Evolutionary conservation across 1,140 invertebrate genomes (phyloP), one percentile per base, ranked within the genome.

Genomic region (Drosophila ironensis): DNA sequence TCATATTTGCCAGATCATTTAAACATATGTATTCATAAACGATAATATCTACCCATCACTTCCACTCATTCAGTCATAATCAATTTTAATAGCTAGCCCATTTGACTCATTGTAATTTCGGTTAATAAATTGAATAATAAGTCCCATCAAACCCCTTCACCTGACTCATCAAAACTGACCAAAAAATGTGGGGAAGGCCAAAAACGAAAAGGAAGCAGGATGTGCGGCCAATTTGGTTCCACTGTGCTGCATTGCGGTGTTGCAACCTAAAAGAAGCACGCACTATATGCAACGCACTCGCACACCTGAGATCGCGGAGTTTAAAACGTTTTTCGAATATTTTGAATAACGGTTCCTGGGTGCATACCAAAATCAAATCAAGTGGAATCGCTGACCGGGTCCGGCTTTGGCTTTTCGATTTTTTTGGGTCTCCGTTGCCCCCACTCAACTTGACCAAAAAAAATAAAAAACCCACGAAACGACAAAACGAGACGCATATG

Each of bases 321-420:
- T 71, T 73, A 80, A 86, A 86, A 86, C 80, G 80, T 86, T 86
- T 86, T 80, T 87, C 81, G 80, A 86, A 86, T 86, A 75, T 86
- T 86, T 86, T 80, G 80, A 86, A 86, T 86, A 86, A 86, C 80
- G 80, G 80, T 86, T 84, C 81, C 68, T 86, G 71, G n/a, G 74
- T 64, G 60, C 84, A 86, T 86, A 86, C 80, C 80, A 86, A 86
- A 84, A 86, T 86, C 81, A 86, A 86, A 86, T 86, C 80, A 86
- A 86, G 74, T 86, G 80, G 80, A 86, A 86, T 70, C 63, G 57
- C 72, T 68, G 75, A 33, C 28, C 57, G 52, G 51, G 33, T 52
- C 17, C 52, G 59, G 52, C 22, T 60, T 25, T 37, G 30, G 25
- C 3, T 45, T 33, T 60, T 61, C 37, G 17, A 8, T 60, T 44